Base-by-base conservation (phyloP, 92 coral and sea anemone species). In the Heteractis magnifica region DNA sequence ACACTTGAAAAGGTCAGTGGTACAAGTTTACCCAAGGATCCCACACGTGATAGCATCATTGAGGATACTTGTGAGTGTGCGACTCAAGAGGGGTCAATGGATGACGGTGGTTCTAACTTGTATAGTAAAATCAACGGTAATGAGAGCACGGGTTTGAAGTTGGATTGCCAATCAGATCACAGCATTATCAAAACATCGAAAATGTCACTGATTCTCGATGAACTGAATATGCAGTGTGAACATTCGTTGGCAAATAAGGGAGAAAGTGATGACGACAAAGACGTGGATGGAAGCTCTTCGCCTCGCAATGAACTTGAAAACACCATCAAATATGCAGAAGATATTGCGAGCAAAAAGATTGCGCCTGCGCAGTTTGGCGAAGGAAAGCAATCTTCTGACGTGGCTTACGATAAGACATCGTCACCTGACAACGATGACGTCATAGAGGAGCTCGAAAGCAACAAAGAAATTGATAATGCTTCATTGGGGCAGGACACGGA, bases 171-270 rank as follows among this genome's bases (percentile, higher is more conserved):
- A 71, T 88, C 98, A 93, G 97, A 93, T 91, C 95, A 95, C 94
- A 93, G 98, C 92, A 90, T 78, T 80, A 87, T 93, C 94, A 90
- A 91, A 87, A 71, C 80, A 72, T 91, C 91, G 55, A 85, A 88
- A 77, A 65, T 87, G n/a, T 89, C 90, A 52, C 88, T 90, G 81
- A 79, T 94, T 26, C 72, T 89, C 85, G 96, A 90, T 5, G 95
- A 94, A 75, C 92, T 97, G 41, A 93, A 94, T 71, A 90, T 87
- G 86, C 99, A 94, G 53, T 97, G 99, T 85, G 97, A 97, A 82
- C 99, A 97, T 79, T 97, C 99, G 10, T 84, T 90, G 76, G 88
- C 88, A 76, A 53, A 89, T 56, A 71, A 60, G 10, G 73, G 73
- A 10, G 73, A 68, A 20, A 7, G 44, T 15, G 14, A 26, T 68